Base-by-base conservation (phyloP, 1,140 invertebrate species). In the Bombus sibiricus region DNA sequence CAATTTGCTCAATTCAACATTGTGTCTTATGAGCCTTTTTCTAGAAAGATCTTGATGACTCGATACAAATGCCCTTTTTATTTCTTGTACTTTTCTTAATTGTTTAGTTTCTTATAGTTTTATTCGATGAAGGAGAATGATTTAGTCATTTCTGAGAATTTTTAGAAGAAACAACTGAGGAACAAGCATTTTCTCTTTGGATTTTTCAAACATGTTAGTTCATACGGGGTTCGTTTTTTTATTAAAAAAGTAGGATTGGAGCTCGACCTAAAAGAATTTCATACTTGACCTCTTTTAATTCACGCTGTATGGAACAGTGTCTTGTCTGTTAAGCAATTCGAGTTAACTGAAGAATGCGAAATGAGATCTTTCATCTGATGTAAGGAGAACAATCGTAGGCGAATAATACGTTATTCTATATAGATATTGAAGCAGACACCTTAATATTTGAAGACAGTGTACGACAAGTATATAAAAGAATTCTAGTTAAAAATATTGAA, bases 291-390 rank as follows among this genome's bases (percentile, higher is more conserved):
- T 59, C 74, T 25, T 59, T 59, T 15, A 39, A 37, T 57, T 75
- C 32, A 57, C 22, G 13, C 53, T 39, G 15, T 37, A 28, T 76
- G 37, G 25, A 76, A 76, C 53, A 59, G 6, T n/a, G 25, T 15
- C 53, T 59, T 39, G 28, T 76, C 34, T 57, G 22, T 59, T 59
- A 76, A 76, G 34, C 32, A 53, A 75, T 75, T 75, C 74, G 39
- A 28, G 28, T 59, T 59, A 39, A 59, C 53, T 12, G 74, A 39
- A 37, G 74, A 59, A 76, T 59, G 32, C 25, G 4, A 59, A 34
- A 76, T 39, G 34, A 22, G 15, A 59, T 59, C 53, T 39, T 57
- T 39, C 37, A 59, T 76, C 28, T 25, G 34, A 76, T 76, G 34
- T 8, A 62, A 76, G 37, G 34, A 76, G 53, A 76, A 76, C 74